Percentiles rank a stretch among this genome's conserved stretches.
These are phyloP conservation scores for Hemithea aestivaria DNA, from an alignment of 2,888 invertebrate species.

Conservation along the genomic window DNA sequence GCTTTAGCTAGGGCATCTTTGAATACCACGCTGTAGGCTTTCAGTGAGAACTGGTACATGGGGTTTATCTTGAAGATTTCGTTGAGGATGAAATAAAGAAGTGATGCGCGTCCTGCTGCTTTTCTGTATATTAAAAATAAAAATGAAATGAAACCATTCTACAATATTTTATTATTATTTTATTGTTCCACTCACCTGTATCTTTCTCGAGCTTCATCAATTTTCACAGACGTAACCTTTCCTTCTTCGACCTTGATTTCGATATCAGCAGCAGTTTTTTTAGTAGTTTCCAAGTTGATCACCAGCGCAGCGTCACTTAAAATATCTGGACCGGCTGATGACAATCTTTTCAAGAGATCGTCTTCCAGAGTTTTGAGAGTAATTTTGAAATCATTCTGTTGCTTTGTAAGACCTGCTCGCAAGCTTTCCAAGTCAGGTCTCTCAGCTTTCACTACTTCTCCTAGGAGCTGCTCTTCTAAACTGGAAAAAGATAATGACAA, in stretches of 20 bases:
- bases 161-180: too few relatives aligned
- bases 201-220: conserved; percentile 93
- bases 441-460: conserved; percentile 95
- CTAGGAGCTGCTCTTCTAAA: conserved; percentile 94
- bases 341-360: conserved; percentile 89
- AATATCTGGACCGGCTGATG: conserved; percentile 95
- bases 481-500: conserved; percentile 41
- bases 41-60: conserved; percentile 97
- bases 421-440: conserved; percentile 92
- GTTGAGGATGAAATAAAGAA: conserved; percentile 95
- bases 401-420: conserved; percentile 90
- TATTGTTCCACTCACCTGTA: conserved; percentile 85
- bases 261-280: conserved; percentile 94
- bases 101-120: conserved; percentile 91
- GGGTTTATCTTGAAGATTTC: conserved; percentile 95
- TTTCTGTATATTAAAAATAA: conserved; percentile 64
- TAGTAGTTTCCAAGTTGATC: conserved; percentile 94
- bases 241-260: conserved; percentile 92
- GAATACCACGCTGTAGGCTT: conserved; percentile 95
- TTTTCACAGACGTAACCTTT: conserved; percentile 89
- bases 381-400: conserved; percentile 97
- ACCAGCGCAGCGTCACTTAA: conserved; percentile 94
- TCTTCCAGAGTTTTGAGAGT: conserved; percentile 95
- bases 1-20: conserved; percentile 89
- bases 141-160: conserved; percentile 4